Percentiles rank a stretch among this genome's conserved stretches.
Conservation (phyloP, 2,113 vertebrate genomes). For the Caracal caracal region DNA sequence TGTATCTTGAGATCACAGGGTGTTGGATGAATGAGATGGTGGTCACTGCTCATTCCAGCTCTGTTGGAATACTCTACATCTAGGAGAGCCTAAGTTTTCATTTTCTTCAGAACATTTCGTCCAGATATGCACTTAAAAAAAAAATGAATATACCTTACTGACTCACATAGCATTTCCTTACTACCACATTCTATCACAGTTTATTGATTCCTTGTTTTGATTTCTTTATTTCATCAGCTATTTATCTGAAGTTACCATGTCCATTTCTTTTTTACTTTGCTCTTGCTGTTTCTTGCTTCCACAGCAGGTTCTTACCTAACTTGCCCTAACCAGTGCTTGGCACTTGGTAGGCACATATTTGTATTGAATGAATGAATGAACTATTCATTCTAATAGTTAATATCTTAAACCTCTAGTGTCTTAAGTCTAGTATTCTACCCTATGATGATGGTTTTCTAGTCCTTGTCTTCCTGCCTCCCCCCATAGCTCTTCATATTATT, state of each 20-base stretch:
- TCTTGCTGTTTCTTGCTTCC: not conserved
- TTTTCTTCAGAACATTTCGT: not conserved
- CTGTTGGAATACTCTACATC: not conserved
- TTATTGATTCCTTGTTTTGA: not conserved
- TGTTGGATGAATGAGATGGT: not conserved
- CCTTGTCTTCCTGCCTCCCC: not conserved
- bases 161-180: not conserved
- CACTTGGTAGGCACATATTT: not conserved
- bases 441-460: not conserved
- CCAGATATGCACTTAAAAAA: not conserved
- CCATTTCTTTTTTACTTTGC: slow-evolving; percentile 11
- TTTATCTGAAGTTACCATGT: not conserved
- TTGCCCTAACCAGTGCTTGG: not conserved
- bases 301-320: not conserved
- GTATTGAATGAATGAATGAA: not conserved
- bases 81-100: not conserved
- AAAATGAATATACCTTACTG: not conserved
- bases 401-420: too few relatives aligned
- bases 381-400: not conserved
- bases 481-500: not conserved
- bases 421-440: not conserved
- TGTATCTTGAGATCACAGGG: not conserved
- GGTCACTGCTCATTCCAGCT: not conserved
- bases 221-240: not conserved
- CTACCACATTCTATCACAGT: not conserved